These are phyloP conservation scores for Melipona quadrifasciata DNA, from an alignment of 1,140 invertebrate genomes.

Conservation along the genomic window DNA sequence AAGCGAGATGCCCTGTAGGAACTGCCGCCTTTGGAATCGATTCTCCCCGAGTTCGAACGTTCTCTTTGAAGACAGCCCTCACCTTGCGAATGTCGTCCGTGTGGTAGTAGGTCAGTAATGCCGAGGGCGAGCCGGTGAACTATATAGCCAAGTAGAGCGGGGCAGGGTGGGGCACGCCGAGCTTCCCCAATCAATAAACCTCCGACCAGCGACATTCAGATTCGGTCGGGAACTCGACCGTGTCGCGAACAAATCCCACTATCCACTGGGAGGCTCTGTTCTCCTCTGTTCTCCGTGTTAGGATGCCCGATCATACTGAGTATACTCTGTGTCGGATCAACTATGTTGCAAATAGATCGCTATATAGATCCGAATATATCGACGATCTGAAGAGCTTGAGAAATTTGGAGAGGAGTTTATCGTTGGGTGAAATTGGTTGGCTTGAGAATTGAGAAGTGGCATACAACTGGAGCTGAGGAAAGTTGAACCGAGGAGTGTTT, in stretches of 20 bases:
- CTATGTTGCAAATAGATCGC: neutral
- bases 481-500: too few species aligned
- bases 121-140: constrained; percentile 60
- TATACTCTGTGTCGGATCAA: neutral
- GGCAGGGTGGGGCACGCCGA: constrained; percentile 59
- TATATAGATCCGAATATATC: too few species aligned
- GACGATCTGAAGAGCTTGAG: too few species aligned
- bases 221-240: constrained; percentile 56
- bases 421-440: too few species aligned
- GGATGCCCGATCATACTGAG: neutral
- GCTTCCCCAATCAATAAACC: constrained; percentile 69
- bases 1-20: too few species aligned
- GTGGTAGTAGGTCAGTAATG: constrained; percentile 75
- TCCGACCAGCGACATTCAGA: constrained; percentile 59
- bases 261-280: neutral
- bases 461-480: too few species aligned
- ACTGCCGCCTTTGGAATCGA: neutral
- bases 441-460: too few species aligned
- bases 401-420: too few species aligned
- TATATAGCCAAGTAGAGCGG: constrained; percentile 44
- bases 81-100: constrained; percentile 45
- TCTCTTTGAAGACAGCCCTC: constrained; percentile 45
- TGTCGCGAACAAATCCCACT: constrained; percentile 35
- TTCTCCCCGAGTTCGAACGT: neutral
- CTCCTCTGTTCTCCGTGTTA: neutral